Evolutionary conservation across 2,113 vertebrate genomes (phyloP).

Genomic region (Saguinus imperator): DNA sequence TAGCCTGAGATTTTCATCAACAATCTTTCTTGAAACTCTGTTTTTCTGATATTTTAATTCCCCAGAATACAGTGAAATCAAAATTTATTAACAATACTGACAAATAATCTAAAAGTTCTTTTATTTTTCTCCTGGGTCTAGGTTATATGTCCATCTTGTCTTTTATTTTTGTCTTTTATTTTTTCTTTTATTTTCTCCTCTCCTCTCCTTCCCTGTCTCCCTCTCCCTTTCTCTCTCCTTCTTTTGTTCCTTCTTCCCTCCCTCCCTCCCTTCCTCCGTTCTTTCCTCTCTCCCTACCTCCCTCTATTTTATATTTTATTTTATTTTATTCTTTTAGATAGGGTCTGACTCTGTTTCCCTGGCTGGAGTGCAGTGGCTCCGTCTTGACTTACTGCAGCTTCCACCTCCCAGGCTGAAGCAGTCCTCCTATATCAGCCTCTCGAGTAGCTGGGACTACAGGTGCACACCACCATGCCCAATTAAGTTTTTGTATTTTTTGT

Average conservation of each 20-base stretch:
- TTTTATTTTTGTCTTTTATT: too few species aligned
- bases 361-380: neutral
- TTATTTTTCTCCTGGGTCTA: conserved; percentile 2
- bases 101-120: neutral
- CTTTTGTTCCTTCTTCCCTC: too few species aligned
- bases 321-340: neutral
- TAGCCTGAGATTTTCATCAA: conserved; percentile 8
- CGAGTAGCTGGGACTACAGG: neutral
- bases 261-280: too few species aligned
- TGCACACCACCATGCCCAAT: neutral
- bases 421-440: neutral
- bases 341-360: neutral
- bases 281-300: too few species aligned
- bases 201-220: neutral
- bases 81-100: neutral
- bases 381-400: neutral
- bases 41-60: conserved; percentile 13
- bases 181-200: neutral
- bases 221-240: too few species aligned
- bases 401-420: neutral
- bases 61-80: neutral
- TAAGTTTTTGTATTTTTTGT: neutral
- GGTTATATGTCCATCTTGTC: neutral
- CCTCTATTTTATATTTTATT: too few species aligned
- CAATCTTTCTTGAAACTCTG: conserved; percentile 27